phyloP scores from a whole-genome alignment of 2,888 invertebrate genomes.

The Caenorhabditis imperialis region DNA sequence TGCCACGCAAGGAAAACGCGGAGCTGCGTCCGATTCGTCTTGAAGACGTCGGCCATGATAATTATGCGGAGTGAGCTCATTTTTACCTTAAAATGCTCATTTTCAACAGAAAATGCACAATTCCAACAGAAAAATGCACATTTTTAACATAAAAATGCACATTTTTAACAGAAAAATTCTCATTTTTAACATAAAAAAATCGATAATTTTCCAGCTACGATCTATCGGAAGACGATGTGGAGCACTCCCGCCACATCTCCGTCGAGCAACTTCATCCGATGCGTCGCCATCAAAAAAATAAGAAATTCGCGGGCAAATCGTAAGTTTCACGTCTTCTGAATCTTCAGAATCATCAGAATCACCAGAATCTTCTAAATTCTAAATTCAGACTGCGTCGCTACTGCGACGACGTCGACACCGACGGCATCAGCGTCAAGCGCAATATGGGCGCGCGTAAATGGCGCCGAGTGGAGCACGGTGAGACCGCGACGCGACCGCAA shows the following conservation, averaged over 20 bases:
- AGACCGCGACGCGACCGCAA: background rate
- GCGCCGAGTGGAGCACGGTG: slow-evolving; percentile 75
- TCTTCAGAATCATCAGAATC: too few relatives aligned
- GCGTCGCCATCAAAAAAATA: slow-evolving; percentile 28
- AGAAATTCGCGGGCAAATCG: background rate
- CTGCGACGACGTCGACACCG: slow-evolving; percentile 57
- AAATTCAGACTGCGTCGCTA: slow-evolving; percentile 6
- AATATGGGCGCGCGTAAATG: slow-evolving; percentile 76
- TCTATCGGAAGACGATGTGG: slow-evolving; percentile 55
- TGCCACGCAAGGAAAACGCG: slow-evolving; percentile 51
- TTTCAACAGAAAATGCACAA: slow-evolving; percentile 3
- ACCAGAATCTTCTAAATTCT: too few relatives aligned
- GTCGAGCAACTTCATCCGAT: slow-evolving; percentile 44
- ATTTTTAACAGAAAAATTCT: background rate
- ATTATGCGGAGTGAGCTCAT: slow-evolving; percentile 70
- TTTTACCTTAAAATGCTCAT: background rate
- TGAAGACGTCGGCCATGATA: slow-evolving; percentile 63
- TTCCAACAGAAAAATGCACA: background rate
- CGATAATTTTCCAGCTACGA: slow-evolving; percentile 59
- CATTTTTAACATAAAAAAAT: background rate
- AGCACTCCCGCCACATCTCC: slow-evolving; percentile 30
- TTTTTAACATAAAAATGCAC: background rate
- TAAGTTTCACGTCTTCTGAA: background rate
- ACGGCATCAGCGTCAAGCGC: slow-evolving; percentile 67
- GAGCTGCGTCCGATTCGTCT: slow-evolving; percentile 63